phyloP scores from a whole-genome alignment of 2,113 vertebrate species.

The Tragelaphus buxtoni region DNA sequence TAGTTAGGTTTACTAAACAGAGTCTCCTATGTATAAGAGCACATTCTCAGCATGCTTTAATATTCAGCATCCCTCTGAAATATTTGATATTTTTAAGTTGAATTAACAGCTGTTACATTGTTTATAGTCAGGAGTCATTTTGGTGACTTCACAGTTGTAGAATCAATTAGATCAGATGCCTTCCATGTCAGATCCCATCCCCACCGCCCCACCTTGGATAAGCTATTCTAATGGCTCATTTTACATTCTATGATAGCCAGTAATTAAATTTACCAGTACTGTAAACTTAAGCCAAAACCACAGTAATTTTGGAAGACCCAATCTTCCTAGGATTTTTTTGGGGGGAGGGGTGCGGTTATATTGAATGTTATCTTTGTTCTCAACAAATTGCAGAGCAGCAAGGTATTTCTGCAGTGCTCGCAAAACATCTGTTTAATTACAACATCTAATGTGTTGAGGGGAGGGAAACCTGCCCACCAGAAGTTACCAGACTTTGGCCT shows the following conservation, averaged over 20 bases:
- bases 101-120: constrained; percentile 55
- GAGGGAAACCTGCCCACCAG: not conserved
- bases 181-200: not conserved
- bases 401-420: constrained; percentile 17
- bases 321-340: not conserved
- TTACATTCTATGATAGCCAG: constrained; percentile 14
- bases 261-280: constrained; percentile 50
- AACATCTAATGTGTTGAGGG: not conserved
- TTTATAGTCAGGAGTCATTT: constrained; percentile 39
- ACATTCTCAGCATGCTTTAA: constrained; percentile 14
- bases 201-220: not conserved
- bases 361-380: constrained; percentile 43
- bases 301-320: constrained; percentile 32
- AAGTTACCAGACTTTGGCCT: not conserved
- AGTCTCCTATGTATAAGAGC: constrained; percentile 8
- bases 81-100: constrained; percentile 42
- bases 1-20: constrained; percentile 57
- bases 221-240: constrained; percentile 22
- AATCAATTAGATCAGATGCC: constrained; percentile 26
- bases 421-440: constrained; percentile 52
- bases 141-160: not conserved
- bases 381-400: constrained; percentile 39
- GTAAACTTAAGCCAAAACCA: constrained; percentile 35
- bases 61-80: constrained; percentile 43
- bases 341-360: not conserved